A percentile compares a stretch with the other conserved stretches of the same genome.
These are phyloP conservation scores for Leucoptera coffeella DNA, from an alignment of 2,888 invertebrate species.

Conservation along the genomic window DNA sequence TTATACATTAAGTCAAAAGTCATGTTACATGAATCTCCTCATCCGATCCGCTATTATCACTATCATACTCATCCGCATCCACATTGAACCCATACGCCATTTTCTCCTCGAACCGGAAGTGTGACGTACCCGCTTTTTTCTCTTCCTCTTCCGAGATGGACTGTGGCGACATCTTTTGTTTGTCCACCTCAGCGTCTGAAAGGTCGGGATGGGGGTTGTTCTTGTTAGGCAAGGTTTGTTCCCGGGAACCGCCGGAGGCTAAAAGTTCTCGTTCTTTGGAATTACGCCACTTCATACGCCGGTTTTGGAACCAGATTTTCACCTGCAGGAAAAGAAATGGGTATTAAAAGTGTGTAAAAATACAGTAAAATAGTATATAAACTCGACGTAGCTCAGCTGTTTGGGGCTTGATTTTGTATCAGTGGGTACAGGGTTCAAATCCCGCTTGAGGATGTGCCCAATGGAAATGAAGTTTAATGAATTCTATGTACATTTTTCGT, in stretches of 20 bases:
- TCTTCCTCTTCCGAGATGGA: conserved; percentile 37
- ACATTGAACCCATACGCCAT: conserved; percentile 31
- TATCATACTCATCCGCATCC: conserved; percentile 33
- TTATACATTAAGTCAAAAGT: too few species aligned
- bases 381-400: too few species aligned
- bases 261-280: conserved; percentile 93
- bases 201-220: conserved; percentile 94
- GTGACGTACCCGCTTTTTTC: conserved; percentile 24
- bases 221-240: conserved; percentile 93
- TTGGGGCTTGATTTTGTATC: too few species aligned
- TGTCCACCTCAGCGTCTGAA: conserved; percentile 82
- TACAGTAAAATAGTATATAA: too few species aligned
- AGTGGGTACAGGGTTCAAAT: too few species aligned
- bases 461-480: too few species aligned
- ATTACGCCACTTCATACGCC: conserved; percentile 98
- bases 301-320: conserved; percentile 86
- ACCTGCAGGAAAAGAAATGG: conserved; percentile 28
- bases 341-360: too few species aligned
- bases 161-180: conserved; percentile 59
- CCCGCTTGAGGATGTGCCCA: too few species aligned
- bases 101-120: conserved; percentile 28
- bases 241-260: conserved; percentile 88
- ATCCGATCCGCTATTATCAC: conserved; percentile 63
- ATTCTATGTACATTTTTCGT: too few species aligned
- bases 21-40: conserved; percentile 87